Evolutionary conservation across 1,140 invertebrate species (phyloP), one percentile per base, ranked within the genome.

Genomic region (Zaprionus ghesquierei): DNA sequence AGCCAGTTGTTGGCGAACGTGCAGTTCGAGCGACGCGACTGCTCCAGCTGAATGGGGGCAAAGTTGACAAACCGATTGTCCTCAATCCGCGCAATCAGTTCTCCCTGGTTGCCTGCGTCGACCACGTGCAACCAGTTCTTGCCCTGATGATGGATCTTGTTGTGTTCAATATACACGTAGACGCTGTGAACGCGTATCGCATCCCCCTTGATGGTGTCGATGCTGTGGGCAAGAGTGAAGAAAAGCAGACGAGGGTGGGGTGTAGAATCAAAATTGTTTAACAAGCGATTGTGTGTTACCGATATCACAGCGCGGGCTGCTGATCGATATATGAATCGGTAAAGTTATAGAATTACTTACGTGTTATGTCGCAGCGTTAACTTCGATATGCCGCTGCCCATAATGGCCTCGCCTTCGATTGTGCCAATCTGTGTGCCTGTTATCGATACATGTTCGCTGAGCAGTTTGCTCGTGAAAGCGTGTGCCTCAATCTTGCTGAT

Each of bases 371-470:
- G 15, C 1, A 92, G 49, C 2, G 75, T 81, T 2, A 92, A 55
- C 1, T 54, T 69, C 2, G 78, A 69, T 0, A 92, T 92, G 31
- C 91, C 91, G 25, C 89, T 91, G 31, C 89, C 81, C 23, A 66
- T 79, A 15, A 92, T 92, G 0, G 91, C 91, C 53, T 90, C 69
- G 12, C 70, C 77, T 20, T 91, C 89, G 20, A 92, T 92, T 5
- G 60, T 81, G 0, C 90, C 87, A 12, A 92, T 92, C 10, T 56
- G 54, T 3, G 77, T 80, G 41, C 58, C 71, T n/a, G 75, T 85
- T 13, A 92, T 77, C 18, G 77, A 79, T 12, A 92, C 69, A 41
- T 85, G 69, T 2, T 80, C 68, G 53, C 90, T 90, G 33, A 59
- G 75, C 0, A 92, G 61, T 58, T 81, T 86, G 38, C 64, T 79